Percentiles rank a stretch among this genome's conserved stretches.
These are phyloP conservation scores for Bombus haemorrhoidalis DNA, from an alignment of 1,140 invertebrate species.

Conservation along the genomic window DNA sequence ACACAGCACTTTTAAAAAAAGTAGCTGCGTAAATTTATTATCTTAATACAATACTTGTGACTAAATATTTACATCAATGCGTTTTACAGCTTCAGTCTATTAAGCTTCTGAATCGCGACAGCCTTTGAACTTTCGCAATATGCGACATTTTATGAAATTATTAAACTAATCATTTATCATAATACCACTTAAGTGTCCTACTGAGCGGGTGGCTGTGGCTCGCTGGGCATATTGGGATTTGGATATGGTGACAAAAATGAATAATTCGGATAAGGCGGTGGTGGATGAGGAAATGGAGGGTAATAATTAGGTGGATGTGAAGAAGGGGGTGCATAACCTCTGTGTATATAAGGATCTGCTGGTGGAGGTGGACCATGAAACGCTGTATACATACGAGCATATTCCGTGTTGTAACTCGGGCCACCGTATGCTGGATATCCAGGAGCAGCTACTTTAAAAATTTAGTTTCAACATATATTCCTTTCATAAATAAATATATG, in stretches of 20 bases:
- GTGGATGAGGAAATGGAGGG: constrained; percentile 79
- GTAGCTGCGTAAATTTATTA: constrained; percentile 49
- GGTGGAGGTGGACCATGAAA: constrained; percentile 81
- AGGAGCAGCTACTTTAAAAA: constrained; percentile 72
- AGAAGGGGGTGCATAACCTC: constrained; percentile 77
- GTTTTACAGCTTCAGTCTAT: constrained; percentile 78
- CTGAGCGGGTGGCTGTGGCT: constrained; percentile 79
- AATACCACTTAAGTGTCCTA: constrained; percentile 61
- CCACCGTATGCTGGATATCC: constrained; percentile 77
- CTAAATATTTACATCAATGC: constrained; percentile 77
- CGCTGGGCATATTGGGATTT: constrained; percentile 78
- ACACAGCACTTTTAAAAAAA: constrained; percentile 25
- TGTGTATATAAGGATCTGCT: constrained; percentile 80
- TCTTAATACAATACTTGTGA: constrained; percentile 72
- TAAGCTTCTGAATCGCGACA: constrained; percentile 69
- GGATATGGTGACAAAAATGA: constrained; percentile 79
- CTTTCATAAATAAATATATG: constrained; percentile 1
- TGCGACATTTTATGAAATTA: constrained; percentile 38
- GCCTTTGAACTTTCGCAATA: constrained; percentile 60
- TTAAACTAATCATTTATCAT: constrained; percentile 48
- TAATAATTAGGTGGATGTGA: constrained; percentile 80
- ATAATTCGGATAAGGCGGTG: constrained; percentile 82
- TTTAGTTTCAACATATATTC: constrained; percentile 42
- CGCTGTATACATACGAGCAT: constrained; percentile 81
- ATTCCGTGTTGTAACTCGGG: constrained; percentile 80